These are phyloP conservation scores for Porphyrio hochstetteri DNA, from an alignment of 2,113 vertebrate species.

Conservation along the genomic window DNA sequence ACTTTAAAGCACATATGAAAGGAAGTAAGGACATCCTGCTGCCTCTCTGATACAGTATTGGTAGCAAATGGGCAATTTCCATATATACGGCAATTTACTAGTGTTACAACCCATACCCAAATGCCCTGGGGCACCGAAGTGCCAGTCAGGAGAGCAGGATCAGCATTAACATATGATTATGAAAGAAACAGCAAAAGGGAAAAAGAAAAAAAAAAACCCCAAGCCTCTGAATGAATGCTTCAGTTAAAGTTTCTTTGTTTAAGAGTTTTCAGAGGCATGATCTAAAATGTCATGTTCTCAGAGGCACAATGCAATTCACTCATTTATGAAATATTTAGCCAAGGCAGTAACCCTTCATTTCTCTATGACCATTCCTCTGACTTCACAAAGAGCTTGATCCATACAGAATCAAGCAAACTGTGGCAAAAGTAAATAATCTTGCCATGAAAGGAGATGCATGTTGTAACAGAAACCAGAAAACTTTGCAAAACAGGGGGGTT, in stretches of 20 bases:
- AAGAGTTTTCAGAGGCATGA: background rate
- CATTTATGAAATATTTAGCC: background rate
- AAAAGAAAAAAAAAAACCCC: rapidly evolving
- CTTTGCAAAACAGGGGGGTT: background rate
- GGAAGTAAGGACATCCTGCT: slow-evolving; percentile 24
- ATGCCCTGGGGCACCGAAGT: slow-evolving; percentile 14
- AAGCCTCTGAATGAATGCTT: background rate
- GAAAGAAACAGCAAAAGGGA: background rate
- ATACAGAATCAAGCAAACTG: background rate
- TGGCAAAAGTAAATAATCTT: background rate
- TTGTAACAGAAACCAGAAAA: background rate
- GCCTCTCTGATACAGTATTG: slow-evolving; percentile 14
- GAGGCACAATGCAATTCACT: background rate
- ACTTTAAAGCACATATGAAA: slow-evolving; percentile 25
- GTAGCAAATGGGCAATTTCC: slow-evolving; percentile 41
- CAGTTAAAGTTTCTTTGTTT: background rate
- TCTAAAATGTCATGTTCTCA: background rate
- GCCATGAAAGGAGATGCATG: background rate
- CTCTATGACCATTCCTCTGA: background rate
- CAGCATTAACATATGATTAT: background rate
- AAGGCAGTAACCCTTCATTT: background rate
- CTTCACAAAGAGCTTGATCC: background rate
- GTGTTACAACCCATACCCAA: background rate
- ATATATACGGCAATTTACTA: slow-evolving; percentile 15
- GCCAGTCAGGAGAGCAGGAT: slow-evolving; percentile 22